Evolutionary conservation across 2,888 invertebrate genomes (phyloP).

Genomic region (Aphelenchoides bicaudatus): DNA sequence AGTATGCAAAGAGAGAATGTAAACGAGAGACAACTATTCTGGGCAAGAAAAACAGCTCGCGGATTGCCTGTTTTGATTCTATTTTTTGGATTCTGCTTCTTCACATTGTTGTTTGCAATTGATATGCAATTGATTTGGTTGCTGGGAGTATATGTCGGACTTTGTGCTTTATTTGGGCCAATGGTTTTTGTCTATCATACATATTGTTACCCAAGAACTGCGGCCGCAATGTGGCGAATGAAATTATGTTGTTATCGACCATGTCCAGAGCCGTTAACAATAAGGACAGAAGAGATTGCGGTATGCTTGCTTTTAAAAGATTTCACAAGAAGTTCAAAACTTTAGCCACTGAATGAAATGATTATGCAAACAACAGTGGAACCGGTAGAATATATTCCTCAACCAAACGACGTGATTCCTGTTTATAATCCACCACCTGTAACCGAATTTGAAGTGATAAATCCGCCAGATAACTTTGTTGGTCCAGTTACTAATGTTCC

Average conservation of each 20-base stretch:
- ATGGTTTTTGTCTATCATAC: conserved; percentile 30
- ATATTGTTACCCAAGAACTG: conserved; percentile 21
- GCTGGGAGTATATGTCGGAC: conserved; percentile 15
- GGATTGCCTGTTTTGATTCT: conserved; percentile 23
- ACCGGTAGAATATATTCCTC: not conserved
- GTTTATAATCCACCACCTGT: not conserved
- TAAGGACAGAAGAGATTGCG: not conserved
- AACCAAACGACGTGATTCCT: not conserved
- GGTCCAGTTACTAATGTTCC: not conserved
- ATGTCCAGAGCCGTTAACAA: conserved; percentile 2
- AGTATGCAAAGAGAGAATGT: conserved; percentile 15
- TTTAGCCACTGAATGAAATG: conserved; percentile 4
- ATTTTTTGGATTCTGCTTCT: conserved; percentile 23
- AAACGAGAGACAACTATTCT: conserved; percentile 23
- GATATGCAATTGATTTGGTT: conserved; percentile 31
- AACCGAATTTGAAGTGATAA: conserved; percentile 11
- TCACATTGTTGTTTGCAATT: conserved; percentile 27
- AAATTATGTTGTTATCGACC: conserved; percentile 13
- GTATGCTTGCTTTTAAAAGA: not conserved
- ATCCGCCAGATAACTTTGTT: conserved; percentile 8
- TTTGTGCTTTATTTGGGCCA: conserved; percentile 25
- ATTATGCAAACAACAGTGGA: not conserved
- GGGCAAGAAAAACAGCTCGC: conserved; percentile 28
- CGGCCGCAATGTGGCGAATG: conserved; percentile 2
- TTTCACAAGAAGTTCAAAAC: not conserved